Conservation (phyloP, 2,888 invertebrate species). For the Diarsia mendica region DNA sequence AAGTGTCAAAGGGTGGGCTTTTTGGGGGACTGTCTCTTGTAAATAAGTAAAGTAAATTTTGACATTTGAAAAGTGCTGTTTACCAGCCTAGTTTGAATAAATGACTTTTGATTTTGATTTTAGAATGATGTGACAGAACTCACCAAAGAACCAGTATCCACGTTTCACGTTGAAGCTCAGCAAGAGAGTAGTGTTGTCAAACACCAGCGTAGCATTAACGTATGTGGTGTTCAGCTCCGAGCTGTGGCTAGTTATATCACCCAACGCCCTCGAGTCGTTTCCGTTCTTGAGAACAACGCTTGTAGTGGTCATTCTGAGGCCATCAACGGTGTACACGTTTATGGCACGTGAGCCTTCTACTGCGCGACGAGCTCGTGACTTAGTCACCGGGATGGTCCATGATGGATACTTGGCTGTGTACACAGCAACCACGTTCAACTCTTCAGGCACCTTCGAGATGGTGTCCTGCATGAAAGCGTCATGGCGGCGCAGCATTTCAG, state of each 20-base stretch:
- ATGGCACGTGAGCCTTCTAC: constrained; percentile 33
- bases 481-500: constrained; percentile 90
- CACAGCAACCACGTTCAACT: constrained; percentile 87
- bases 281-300: constrained; percentile 58
- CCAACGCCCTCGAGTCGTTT: constrained; percentile 33
- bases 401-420: constrained; percentile 91
- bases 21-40: too few relatives aligned
- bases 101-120: too few relatives aligned
- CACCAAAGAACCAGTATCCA: constrained; percentile 87
- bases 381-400: constrained; percentile 76
- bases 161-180: constrained; percentile 74
- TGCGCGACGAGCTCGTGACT: constrained; percentile 79
- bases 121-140: constrained; percentile 60
- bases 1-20: too few relatives aligned
- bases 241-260: neutral
- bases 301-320: constrained; percentile 73
- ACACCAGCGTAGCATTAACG: constrained; percentile 73
- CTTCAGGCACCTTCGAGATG: constrained; percentile 84
- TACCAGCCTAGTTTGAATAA: too few relatives aligned
- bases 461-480: constrained; percentile 90
- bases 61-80: too few relatives aligned
- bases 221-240: constrained; percentile 58
- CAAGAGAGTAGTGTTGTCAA: constrained; percentile 69
- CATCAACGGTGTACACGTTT: constrained; percentile 50
- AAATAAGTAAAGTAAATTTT: too few relatives aligned